phyloP scores from a whole-genome alignment of 2,113 vertebrate genomes.

The Echinops telfairi region DNA sequence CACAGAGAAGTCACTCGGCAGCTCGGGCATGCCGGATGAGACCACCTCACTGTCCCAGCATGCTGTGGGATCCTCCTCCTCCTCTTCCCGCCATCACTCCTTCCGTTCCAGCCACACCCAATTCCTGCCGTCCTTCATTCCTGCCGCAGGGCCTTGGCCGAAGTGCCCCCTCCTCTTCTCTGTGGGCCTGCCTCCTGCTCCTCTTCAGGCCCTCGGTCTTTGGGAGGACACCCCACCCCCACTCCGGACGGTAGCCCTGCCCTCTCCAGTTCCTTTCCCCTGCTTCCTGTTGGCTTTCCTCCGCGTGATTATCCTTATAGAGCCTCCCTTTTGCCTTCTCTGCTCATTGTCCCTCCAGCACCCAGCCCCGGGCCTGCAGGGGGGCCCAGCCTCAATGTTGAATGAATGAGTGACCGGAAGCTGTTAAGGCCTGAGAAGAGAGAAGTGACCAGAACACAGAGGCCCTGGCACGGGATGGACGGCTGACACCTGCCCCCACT shows the following conservation, averaged over 20 bases:
- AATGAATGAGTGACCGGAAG: not conserved
- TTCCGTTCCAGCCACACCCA: not conserved
- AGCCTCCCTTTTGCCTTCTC: not conserved
- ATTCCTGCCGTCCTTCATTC: not conserved
- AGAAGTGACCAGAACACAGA: not conserved
- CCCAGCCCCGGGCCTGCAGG: not conserved
- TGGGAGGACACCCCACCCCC: not conserved
- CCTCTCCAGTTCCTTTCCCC: not conserved
- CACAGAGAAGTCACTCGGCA: not conserved
- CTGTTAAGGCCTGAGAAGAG: not conserved
- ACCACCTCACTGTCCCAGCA: not conserved
- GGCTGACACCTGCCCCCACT: not conserved
- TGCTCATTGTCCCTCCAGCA: not conserved
- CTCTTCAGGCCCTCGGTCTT: not conserved
- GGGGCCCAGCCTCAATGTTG: not conserved
- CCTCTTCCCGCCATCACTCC: fast-evolving
- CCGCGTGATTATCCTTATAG: not conserved
- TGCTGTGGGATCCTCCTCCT: not conserved
- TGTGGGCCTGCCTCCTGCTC: not conserved
- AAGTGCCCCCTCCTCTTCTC: not conserved
- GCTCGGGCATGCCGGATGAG: not conserved
- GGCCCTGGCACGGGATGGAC: not conserved
- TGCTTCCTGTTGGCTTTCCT: constrained; percentile 6
- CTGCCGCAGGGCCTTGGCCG: constrained; percentile 10
- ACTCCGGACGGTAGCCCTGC: not conserved